Percentiles rank a stretch among this genome's conserved stretches.
These are phyloP conservation scores for Porites rus DNA, from an alignment of 92 coral and sea anemone genomes.

Conservation along the genomic window DNA sequence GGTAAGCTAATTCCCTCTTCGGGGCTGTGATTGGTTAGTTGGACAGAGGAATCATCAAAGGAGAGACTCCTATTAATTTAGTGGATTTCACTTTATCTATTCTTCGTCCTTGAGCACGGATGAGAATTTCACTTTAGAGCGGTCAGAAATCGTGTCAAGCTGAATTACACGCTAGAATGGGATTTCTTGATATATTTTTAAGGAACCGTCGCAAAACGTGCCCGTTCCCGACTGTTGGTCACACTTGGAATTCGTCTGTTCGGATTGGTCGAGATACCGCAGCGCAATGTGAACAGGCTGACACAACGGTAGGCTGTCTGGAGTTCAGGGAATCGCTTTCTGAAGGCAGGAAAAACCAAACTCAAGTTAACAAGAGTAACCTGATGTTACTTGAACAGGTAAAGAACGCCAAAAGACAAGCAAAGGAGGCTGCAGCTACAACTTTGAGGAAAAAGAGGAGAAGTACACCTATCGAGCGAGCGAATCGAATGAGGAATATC, in stretches of 20 bases:
- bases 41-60: too few species aligned
- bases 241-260: not conserved
- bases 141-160: not conserved
- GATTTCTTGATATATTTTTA: not conserved
- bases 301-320: not conserved
- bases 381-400: not conserved
- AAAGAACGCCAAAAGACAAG: not conserved
- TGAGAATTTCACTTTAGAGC: too few species aligned
- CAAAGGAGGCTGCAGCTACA: not conserved
- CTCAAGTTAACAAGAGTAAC: not conserved
- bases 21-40: too few species aligned
- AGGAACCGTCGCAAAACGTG: not conserved
- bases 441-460: not conserved
- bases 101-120: too few species aligned
- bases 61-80: too few species aligned
- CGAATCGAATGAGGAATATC: not conserved
- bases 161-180: not conserved
- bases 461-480: not conserved
- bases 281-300: not conserved
- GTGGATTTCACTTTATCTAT: too few species aligned
- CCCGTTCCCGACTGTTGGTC: not conserved
- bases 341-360: not conserved
- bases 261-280: not conserved
- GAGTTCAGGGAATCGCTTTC: not conserved
- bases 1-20: too few species aligned